These are phyloP conservation scores for Strigamia crassipes DNA, from an alignment of 2,888 invertebrate species.

Conservation along the genomic window DNA sequence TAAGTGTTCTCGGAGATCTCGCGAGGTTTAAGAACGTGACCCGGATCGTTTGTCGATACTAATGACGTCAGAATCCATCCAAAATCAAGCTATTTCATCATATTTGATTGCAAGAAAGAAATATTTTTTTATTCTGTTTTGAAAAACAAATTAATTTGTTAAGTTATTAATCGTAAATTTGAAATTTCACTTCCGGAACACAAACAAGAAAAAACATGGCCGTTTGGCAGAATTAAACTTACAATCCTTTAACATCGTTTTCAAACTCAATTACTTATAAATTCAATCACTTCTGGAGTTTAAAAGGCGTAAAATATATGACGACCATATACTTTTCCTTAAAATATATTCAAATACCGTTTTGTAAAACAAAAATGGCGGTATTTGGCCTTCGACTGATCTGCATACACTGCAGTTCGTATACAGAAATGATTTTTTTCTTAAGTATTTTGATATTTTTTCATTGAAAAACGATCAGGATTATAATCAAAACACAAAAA, in stretches of 20 bases:
- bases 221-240: not conserved
- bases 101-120: no score
- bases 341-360: not conserved
- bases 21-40: no score
- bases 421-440: not conserved
- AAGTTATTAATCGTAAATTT: no score
- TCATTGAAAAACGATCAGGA: not conserved
- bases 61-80: no score
- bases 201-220: not conserved
- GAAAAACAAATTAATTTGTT: no score
- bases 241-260: not conserved
- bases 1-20: no score
- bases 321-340: not conserved
- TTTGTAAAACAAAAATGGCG: not conserved
- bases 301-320: slow-evolving; percentile 11
- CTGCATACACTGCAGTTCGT: slow-evolving; percentile 24
- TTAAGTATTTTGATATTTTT: not conserved
- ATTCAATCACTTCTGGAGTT: not conserved
- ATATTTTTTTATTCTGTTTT: no score
- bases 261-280: not conserved
- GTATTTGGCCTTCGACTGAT: not conserved
- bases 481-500: not conserved
- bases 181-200: no score
- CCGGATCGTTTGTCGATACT: no score
- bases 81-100: no score